Evolutionary conservation across 2,797 vertebrate species (phyloP).

Genomic region (Avahi laniger): DNA sequence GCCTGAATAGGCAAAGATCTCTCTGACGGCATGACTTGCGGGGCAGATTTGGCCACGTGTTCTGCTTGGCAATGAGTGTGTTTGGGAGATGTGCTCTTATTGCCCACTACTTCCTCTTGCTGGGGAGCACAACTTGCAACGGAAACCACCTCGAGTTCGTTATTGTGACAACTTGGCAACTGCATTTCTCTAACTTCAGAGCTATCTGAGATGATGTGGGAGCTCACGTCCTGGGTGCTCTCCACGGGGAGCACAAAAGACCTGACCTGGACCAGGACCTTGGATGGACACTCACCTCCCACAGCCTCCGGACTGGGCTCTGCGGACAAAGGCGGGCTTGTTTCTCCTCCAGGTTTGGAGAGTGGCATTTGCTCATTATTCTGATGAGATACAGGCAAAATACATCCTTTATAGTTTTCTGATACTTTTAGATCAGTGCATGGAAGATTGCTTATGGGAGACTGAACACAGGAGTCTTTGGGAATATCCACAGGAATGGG

Average conservation of each 20-base stretch:
- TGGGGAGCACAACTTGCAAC: conserved; percentile 44
- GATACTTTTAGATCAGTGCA: conserved; percentile 16
- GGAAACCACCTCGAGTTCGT: conserved; percentile 73
- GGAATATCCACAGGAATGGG: neutral
- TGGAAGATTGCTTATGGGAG: neutral
- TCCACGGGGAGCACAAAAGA: conserved; percentile 65
- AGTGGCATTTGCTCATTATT: neutral
- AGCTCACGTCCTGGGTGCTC: conserved; percentile 40
- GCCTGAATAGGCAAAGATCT: conserved; percentile 34
- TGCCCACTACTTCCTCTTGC: conserved; percentile 36
- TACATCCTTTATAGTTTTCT: neutral
- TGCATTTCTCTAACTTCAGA: conserved; percentile 70
- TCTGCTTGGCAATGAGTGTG: conserved; percentile 4
- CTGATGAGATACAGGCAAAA: neutral
- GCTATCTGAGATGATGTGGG: conserved; percentile 57
- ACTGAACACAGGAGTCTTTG: neutral
- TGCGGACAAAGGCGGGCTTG: neutral
- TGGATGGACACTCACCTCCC: conserved; percentile 45
- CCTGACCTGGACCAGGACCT: conserved; percentile 73
- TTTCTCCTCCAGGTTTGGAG: neutral
- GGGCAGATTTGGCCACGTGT: conserved; percentile 58
- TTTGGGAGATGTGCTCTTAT: conserved; percentile 18
- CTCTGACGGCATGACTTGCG: conserved; percentile 61
- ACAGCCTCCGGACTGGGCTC: conserved; percentile 1
- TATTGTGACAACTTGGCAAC: conserved; percentile 67